Evolutionary conservation across 2,797 vertebrate genomes (phyloP), one percentile per base, ranked within the genome.

Genomic region (Coilia nasus): DNA sequence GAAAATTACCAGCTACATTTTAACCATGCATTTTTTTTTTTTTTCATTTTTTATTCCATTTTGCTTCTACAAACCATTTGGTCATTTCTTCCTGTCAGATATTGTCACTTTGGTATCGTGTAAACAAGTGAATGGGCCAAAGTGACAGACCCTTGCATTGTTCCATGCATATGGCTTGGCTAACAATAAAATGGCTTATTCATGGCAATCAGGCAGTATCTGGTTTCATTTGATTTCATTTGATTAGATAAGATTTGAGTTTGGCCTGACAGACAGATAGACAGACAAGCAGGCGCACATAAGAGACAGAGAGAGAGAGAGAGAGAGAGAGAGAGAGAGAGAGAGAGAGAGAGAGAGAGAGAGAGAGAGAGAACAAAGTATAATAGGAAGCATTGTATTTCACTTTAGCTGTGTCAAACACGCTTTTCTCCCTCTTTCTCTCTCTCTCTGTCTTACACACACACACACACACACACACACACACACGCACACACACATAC

Each of bases 371-470:
- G 28, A 67, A n/a, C n/a, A n/a, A n/a, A n/a, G 64, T 12, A 67
- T 67, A 67, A 67, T 31, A 67, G 64, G 25, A 31, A 10, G 25
- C 14, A 71, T 71, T 71, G 64, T 71, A 12, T 71, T 71, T 71
- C n/a, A 71, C 64, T 71, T 71, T 28, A 64, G 60, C 47, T 31
- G 78, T 31, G 35, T 41, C 5, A 5, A 41, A 5, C 54, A 50
- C 81, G 60, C 78, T 25, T 54, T 3, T 46, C 19, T 81, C 21
- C 23, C 17, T n/a, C 0, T 31, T 21, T 56, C 28, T 83, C 41
- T 59, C 25, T 86, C 62, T 85, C 56, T 84, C 64, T 86, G 64
- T 71, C 50, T 85, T n/a, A 44, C n/a, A 12, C 35, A 25, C 46
- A 28, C 56, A 23, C 60, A 64, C 10, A 23, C 62, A 67, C 62